Evolutionary conservation across 1,140 invertebrate species (phyloP).

Genomic region (Semibalanus balanoides): DNA sequence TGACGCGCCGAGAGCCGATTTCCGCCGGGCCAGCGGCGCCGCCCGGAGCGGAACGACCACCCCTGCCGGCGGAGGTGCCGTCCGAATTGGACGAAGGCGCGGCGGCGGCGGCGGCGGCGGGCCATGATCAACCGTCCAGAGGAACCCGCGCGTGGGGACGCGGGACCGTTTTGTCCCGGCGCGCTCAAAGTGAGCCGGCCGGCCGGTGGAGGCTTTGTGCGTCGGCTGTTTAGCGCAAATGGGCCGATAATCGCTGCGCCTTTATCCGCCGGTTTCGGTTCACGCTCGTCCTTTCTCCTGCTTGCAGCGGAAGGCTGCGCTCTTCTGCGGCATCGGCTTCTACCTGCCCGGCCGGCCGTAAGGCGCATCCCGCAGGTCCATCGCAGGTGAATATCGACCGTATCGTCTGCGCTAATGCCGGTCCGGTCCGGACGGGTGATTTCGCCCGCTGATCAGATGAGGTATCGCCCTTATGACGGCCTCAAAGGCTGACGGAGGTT

Average conservation of each 20-base stretch:
- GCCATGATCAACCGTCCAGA: too few relatives aligned
- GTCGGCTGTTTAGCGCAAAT: background rate
- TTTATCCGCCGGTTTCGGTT: background rate
- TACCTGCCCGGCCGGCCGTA: background rate
- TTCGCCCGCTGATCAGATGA: background rate
- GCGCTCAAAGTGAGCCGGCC: background rate
- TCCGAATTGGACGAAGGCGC: too few relatives aligned
- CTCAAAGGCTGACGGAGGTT: background rate
- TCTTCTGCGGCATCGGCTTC: background rate
- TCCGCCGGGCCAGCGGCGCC: background rate
- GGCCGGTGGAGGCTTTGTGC: background rate
- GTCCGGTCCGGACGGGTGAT: background rate
- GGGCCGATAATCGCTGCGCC: background rate
- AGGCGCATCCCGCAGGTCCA: background rate
- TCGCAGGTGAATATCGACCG: background rate
- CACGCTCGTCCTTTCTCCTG: background rate
- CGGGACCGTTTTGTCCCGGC: too few relatives aligned
- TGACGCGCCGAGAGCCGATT: background rate
- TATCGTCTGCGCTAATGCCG: background rate
- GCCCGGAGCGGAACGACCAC: too few relatives aligned
- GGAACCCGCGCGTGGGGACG: too few relatives aligned
- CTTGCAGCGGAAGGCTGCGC: background rate
- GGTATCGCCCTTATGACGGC: background rate
- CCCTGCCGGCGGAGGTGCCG: too few relatives aligned
- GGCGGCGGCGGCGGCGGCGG: too few relatives aligned